phyloP scores from a whole-genome alignment of 2,888 invertebrate genomes.

The Spilosoma lubricipeda region DNA sequence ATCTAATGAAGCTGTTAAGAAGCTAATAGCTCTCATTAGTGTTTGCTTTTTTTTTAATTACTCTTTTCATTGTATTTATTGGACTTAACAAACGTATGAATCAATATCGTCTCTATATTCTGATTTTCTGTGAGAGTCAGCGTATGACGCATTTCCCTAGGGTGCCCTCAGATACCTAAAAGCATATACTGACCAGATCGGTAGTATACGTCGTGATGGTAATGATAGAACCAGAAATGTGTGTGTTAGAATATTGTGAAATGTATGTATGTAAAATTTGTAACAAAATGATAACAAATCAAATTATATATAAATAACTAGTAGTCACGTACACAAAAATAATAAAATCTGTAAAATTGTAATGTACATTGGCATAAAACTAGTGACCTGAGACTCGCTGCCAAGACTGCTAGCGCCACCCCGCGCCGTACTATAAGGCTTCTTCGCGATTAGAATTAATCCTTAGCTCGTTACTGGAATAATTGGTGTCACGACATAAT shows the following conservation, averaged over 20 bases:
- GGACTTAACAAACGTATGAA: not conserved
- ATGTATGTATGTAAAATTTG: too few species aligned
- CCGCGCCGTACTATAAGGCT: conserved; percentile 36
- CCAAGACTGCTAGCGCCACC: conserved; percentile 33
- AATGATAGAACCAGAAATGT: not conserved
- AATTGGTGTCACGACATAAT: not conserved
- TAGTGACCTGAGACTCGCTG: conserved; percentile 13
- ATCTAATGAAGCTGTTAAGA: not conserved
- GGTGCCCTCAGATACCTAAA: not conserved
- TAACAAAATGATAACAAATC: not conserved
- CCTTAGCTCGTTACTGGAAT: conserved; percentile 42
- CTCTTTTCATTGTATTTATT: not conserved
- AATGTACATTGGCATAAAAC: not conserved
- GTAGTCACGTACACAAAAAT: not conserved
- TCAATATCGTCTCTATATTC: too few species aligned
- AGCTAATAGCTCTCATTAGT: not conserved
- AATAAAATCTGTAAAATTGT: not conserved
- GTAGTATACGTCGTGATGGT: not conserved
- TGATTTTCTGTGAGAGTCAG: not conserved
- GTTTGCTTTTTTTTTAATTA: too few species aligned
- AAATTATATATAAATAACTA: not conserved
- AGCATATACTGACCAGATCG: not conserved
- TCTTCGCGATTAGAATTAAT: conserved; percentile 43
- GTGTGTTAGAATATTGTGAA: not conserved
- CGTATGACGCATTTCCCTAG: not conserved